phyloP scores from a whole-genome alignment of 2,797 vertebrate species.

The Amblyraja radiata region DNA sequence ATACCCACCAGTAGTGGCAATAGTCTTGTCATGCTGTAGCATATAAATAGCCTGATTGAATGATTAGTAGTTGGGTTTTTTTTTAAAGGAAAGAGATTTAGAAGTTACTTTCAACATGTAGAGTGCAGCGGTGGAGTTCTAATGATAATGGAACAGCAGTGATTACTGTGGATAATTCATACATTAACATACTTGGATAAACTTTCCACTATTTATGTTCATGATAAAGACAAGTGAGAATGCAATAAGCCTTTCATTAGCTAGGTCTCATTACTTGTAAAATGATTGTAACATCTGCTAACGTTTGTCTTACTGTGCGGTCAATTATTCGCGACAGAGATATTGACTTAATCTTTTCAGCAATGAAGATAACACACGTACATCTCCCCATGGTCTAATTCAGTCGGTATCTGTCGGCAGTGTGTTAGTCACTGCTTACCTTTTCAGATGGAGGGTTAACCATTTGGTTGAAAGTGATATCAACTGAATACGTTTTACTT shows the following conservation, averaged over 20 bases:
- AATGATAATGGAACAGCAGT: slow-evolving; percentile 2
- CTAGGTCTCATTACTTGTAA: slow-evolving; percentile 7
- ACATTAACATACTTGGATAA: slow-evolving; percentile 18
- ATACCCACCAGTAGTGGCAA: not conserved
- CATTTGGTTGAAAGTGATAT: not conserved
- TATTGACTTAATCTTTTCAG: slow-evolving; percentile 19
- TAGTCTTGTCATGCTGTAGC: not conserved
- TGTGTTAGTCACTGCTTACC: not conserved
- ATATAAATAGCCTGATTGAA: slow-evolving; percentile 32
- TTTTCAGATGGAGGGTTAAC: not conserved
- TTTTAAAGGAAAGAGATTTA: slow-evolving; percentile 3
- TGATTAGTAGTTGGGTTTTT: not conserved
- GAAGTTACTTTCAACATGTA: slow-evolving; percentile 5
- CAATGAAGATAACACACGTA: not conserved
- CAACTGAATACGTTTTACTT: not conserved
- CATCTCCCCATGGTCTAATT: slow-evolving; percentile 9
- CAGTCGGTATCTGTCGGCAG: not conserved
- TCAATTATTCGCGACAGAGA: slow-evolving; percentile 32
- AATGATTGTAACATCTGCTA: slow-evolving; percentile 7
- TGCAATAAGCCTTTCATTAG: slow-evolving; percentile 12
- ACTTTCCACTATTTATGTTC: slow-evolving; percentile 17
- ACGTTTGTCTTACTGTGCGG: slow-evolving; percentile 20
- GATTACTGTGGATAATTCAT: slow-evolving; percentile 26
- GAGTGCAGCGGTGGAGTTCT: not conserved
- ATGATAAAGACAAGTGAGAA: slow-evolving; percentile 15